Evolutionary conservation across 2,113 vertebrate species (phyloP).

Genomic region (Falco punctatus): DNA sequence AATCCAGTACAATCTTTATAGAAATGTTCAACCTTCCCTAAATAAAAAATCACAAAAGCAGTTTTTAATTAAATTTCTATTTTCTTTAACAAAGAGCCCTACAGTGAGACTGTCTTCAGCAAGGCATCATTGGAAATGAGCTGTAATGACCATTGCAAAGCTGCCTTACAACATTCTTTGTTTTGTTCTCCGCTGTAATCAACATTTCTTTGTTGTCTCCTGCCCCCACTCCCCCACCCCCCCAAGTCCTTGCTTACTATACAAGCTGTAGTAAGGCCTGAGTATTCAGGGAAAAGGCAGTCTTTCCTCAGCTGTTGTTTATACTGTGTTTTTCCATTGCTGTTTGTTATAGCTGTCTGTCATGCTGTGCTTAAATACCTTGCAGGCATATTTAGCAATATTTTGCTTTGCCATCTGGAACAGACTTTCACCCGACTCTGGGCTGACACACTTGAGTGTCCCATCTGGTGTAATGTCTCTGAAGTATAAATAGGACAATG

Average conservation of each 20-base stretch:
- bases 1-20: neutral
- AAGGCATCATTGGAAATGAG: neutral
- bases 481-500: neutral
- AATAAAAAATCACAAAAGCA: neutral
- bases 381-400: conserved; percentile 26
- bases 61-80: neutral
- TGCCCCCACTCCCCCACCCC: too few species aligned
- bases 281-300: neutral
- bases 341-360: conserved; percentile 29
- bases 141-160: neutral
- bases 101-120: too few species aligned
- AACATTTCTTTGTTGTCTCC: neutral
- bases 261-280: neutral
- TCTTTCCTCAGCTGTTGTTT: conserved; percentile 32
- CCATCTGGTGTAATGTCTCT: conserved; percentile 12
- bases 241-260: neutral
- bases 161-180: neutral
- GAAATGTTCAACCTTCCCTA: neutral
- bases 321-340: neutral
- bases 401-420: conserved; percentile 41
- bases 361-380: conserved; percentile 26
- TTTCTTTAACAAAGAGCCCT: neutral
- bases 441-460: neutral
- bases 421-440: neutral
- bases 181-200: neutral